Percentiles rank a stretch among this genome's conserved stretches.
Evolutionary conservation across 2,888 invertebrate species (phyloP).

Genomic region (Meiosimyza decipiens): DNA sequence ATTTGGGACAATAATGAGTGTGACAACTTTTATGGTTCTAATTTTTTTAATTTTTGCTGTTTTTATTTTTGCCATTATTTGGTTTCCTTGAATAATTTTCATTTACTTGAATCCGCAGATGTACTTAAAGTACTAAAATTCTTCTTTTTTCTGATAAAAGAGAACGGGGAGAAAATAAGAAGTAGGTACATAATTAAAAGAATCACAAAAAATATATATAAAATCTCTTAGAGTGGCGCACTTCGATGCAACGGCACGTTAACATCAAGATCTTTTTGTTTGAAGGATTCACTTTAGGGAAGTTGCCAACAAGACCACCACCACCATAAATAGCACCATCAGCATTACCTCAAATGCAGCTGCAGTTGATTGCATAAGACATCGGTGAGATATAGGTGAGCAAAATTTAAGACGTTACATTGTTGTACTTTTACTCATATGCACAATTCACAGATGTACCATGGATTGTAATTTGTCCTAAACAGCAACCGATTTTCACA

Average conservation of each 20-base stretch:
- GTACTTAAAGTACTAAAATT: background rate
- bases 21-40: too few relatives aligned
- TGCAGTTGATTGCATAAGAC: conserved; percentile 11
- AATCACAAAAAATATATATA: background rate
- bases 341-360: conserved; percentile 35
- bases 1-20: too few relatives aligned
- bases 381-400: too few relatives aligned
- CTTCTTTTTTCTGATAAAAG: too few relatives aligned
- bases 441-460: too few relatives aligned
- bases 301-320: background rate
- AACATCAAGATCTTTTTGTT: conserved; percentile 24
- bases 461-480: too few relatives aligned
- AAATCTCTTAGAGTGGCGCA: background rate
- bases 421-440: too few relatives aligned
- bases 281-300: conserved; percentile 14
- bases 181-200: background rate
- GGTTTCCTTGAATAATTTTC: conserved; percentile 31
- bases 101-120: conserved; percentile 29
- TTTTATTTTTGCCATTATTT: conserved; percentile 15
- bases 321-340: conserved; percentile 42
- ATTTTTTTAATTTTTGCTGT: background rate
- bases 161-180: too few relatives aligned
- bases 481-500: too few relatives aligned
- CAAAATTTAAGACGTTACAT: too few relatives aligned
- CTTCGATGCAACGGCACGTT: background rate